These are phyloP conservation scores for Sebastes diaconus DNA, from an alignment of 2,797 vertebrate genomes.

Conservation along the genomic window DNA sequence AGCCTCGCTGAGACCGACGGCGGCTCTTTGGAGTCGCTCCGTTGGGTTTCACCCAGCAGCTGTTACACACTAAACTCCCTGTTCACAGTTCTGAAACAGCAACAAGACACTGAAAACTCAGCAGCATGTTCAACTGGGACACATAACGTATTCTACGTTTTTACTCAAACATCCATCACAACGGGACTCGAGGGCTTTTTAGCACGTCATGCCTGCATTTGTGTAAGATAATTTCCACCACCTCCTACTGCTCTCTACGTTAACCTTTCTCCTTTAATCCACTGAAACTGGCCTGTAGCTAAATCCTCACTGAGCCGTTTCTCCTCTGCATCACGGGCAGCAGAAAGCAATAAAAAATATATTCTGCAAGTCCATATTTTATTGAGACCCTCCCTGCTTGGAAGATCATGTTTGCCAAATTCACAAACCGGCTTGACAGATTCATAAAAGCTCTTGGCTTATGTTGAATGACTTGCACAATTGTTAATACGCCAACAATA, in stretches of 20 bases:
- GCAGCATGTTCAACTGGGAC: neutral
- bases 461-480: neutral
- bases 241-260: neutral
- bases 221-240: neutral
- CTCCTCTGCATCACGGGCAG: neutral
- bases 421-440: neutral
- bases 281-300: neutral
- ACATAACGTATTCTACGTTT: neutral
- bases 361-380: neutral
- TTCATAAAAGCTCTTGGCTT: neutral
- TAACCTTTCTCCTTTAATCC: neutral
- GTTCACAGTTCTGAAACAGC: neutral
- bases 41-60: constrained; percentile 16
- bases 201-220: neutral
- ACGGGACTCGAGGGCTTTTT: neutral
- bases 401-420: neutral
- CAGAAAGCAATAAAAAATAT: neutral
- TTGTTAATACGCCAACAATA: neutral
- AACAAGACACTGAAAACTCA: neutral
- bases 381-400: neutral
- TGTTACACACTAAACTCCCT: neutral
- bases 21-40: neutral
- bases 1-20: neutral
- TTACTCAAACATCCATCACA: neutral
- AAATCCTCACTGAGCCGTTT: neutral